phyloP scores from a whole-genome alignment of 2,797 vertebrate genomes.

The Enteromius mattozi region DNA sequence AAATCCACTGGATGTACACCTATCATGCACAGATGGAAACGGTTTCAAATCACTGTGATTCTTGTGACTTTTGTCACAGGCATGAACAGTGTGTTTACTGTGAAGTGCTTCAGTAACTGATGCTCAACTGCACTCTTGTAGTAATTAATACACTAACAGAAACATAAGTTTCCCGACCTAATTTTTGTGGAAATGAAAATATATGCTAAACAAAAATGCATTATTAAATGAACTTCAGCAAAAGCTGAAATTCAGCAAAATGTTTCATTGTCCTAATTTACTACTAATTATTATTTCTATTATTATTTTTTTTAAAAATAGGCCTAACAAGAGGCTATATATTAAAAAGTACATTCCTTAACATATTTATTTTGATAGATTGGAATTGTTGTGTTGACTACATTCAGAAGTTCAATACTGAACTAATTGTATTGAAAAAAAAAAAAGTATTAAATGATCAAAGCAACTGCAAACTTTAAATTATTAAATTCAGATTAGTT shows the following conservation, averaged over 20 bases:
- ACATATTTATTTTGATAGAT: not conserved
- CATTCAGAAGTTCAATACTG: not conserved
- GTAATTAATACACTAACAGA: not conserved
- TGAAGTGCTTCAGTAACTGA: constrained; percentile 16
- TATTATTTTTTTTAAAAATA: not conserved
- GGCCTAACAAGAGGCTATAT: not conserved
- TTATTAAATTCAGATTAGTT: not conserved
- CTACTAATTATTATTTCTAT: not conserved
- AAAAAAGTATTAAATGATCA: too few species aligned
- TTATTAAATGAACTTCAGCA: not conserved
- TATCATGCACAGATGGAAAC: not conserved
- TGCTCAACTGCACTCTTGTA: constrained; percentile 42
- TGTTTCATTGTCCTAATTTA: constrained; percentile 2
- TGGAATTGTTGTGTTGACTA: not conserved
- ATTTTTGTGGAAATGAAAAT: not conserved
- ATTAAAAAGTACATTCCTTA: not conserved
- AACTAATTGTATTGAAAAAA: too few species aligned
- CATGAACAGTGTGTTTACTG: not conserved
- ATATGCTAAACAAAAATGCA: not conserved
- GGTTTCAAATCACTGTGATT: constrained; percentile 17
- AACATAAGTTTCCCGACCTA: too few species aligned
- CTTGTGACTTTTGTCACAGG: not conserved
- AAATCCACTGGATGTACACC: not conserved
- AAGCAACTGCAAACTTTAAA: too few species aligned
- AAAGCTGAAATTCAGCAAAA: not conserved